Evolutionary conservation across 2,888 invertebrate genomes (phyloP).

Genomic region (Drosophila infuscata): DNA sequence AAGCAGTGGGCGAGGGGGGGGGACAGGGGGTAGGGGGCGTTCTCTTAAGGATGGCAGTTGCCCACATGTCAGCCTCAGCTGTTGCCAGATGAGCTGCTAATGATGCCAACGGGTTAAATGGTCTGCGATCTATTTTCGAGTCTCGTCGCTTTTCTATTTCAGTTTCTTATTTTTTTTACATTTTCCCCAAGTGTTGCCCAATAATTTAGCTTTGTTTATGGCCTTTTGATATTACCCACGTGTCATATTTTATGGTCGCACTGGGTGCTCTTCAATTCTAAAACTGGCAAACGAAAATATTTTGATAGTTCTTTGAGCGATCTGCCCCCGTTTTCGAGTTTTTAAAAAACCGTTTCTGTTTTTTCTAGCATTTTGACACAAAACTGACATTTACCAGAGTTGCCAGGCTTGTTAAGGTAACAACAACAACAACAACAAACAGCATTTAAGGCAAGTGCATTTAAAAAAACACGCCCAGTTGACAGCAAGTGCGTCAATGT

Average conservation of each 20-base stretch:
- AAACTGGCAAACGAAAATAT: constrained; percentile 52
- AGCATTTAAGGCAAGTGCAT: constrained; percentile 32
- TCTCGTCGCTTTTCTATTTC: constrained; percentile 15
- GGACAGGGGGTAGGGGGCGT: not conserved
- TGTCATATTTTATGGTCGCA: constrained; percentile 71
- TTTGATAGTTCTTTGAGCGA: constrained; percentile 52
- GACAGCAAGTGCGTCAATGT: constrained; percentile 72
- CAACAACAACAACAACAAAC: constrained; percentile 18
- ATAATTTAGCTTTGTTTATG: constrained; percentile 75
- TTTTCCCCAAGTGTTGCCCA: constrained; percentile 63
- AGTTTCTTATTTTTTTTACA: constrained; percentile 27
- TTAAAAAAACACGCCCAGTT: constrained; percentile 58
- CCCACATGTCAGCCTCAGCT: constrained; percentile 73
- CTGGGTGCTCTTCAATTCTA: constrained; percentile 43
- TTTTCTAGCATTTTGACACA: constrained; percentile 70
- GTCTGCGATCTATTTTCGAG: constrained; percentile 67
- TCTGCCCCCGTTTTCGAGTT: constrained; percentile 10
- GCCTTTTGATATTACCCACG: constrained; percentile 70
- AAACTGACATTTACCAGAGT: constrained; percentile 83
- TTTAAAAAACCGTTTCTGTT: not conserved
- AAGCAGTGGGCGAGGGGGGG: not conserved
- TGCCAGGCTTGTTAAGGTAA: constrained; percentile 59
- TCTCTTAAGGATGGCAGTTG: constrained; percentile 30
- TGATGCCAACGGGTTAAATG: constrained; percentile 78
- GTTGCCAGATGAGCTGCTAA: constrained; percentile 71